Evolutionary conservation across 2,797 vertebrate species (phyloP).

Genomic region (Avahi laniger): DNA sequence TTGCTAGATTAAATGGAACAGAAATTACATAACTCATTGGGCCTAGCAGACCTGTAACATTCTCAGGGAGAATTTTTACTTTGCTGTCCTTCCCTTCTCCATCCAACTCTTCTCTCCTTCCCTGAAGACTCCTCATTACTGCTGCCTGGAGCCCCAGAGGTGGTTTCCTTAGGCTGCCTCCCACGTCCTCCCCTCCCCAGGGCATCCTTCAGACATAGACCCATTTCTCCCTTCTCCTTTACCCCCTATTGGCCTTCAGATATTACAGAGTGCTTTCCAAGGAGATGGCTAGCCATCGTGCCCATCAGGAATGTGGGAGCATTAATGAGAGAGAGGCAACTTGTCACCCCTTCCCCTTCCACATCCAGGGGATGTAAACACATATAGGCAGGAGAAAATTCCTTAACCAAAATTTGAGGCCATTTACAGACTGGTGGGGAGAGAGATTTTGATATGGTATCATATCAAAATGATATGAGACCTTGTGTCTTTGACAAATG

Average conservation of each 20-base stretch:
- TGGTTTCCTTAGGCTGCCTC: neutral
- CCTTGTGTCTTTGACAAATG: neutral
- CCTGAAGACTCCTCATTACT: neutral
- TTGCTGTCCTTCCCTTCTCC: neutral
- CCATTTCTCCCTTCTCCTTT: neutral
- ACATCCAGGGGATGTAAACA: neutral
- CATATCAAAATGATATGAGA: neutral
- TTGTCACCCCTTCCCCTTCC: neutral
- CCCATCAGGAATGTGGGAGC: neutral
- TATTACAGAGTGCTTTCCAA: neutral
- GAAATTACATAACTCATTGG: neutral
- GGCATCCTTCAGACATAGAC: neutral
- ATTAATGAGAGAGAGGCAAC: neutral
- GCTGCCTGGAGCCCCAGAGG: neutral
- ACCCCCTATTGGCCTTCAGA: neutral
- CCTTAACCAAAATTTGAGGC: neutral
- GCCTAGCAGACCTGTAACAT: neutral
- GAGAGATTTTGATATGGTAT: neutral
- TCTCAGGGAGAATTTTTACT: neutral
- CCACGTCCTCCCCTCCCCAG: neutral
- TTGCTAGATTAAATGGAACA: neutral
- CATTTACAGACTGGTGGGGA: neutral
- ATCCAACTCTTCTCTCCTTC: neutral
- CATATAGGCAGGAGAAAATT: neutral
- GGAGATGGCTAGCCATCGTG: neutral